phyloP scores from a whole-genome alignment of 2,113 vertebrate genomes.

The Andinoacara biseriatus region DNA sequence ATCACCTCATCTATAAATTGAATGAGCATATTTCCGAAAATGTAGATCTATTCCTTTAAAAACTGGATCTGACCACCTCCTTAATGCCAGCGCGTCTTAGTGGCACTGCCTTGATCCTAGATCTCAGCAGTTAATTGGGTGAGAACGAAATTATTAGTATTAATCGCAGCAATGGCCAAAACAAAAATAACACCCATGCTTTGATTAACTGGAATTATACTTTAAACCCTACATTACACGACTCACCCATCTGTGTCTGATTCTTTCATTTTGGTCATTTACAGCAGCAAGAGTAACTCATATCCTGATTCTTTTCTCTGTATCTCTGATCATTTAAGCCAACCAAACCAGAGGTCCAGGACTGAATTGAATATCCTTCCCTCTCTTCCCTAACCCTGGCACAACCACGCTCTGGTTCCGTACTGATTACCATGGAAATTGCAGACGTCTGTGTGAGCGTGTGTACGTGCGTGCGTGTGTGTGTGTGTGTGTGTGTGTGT shows the following conservation, averaged over 20 bases:
- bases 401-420: constrained; percentile 57
- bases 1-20: too few relatives aligned
- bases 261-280: constrained; percentile 48
- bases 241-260: constrained; percentile 41
- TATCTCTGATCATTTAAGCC: constrained; percentile 50
- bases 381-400: constrained; percentile 45
- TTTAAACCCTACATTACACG: constrained; percentile 37
- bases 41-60: neutral
- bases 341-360: constrained; percentile 46
- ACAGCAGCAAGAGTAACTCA: constrained; percentile 38
- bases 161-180: neutral
- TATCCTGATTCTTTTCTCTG: constrained; percentile 35
- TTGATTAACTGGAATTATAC: constrained; percentile 21
- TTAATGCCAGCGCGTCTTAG: neutral
- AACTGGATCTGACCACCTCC: neutral
- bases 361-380: constrained; percentile 41
- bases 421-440: constrained; percentile 75
- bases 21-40: too few relatives aligned
- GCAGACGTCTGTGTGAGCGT: constrained; percentile 55
- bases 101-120: neutral
- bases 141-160: constrained; percentile 5
- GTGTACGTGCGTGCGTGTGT: neutral
- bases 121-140: neutral
- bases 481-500: neutral
- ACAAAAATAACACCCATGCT: neutral